Conservation (phyloP, 2,113 vertebrate genomes). For the Sminthopsis crassicaudata region DNA sequence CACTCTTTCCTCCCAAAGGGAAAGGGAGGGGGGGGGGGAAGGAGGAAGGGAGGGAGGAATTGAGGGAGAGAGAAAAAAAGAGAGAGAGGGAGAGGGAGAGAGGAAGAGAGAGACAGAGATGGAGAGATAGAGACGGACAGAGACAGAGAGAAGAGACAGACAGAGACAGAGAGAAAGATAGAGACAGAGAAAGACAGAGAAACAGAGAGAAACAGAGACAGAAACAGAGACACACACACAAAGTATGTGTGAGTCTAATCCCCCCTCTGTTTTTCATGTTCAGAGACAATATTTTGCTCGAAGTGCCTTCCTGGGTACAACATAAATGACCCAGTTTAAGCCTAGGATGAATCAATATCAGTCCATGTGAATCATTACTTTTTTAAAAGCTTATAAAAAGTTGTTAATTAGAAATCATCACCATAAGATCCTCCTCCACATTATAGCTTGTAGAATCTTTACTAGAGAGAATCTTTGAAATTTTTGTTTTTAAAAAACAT, state of each 20-base stretch:
- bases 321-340: neutral
- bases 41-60: too few relatives aligned
- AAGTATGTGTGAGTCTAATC: neutral
- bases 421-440: neutral
- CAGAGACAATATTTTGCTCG: neutral
- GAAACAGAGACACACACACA: too few relatives aligned
- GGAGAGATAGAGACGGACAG: too few relatives aligned
- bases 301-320: neutral
- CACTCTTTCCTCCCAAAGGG: neutral
- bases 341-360: neutral
- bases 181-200: too few relatives aligned
- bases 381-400: neutral
- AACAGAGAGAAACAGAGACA: too few relatives aligned
- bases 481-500: neutral
- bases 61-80: too few relatives aligned
- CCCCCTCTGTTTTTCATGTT: neutral
- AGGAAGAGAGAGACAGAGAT: too few relatives aligned
- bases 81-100: too few relatives aligned
- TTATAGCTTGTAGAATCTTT: neutral
- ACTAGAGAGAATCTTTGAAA: neutral
- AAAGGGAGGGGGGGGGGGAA: neutral
- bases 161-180: too few relatives aligned
- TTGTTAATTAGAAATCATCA: neutral
- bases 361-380: neutral
- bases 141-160: too few relatives aligned